These are phyloP conservation scores for Formicarius rufipectus DNA, from an alignment of 2,113 vertebrate species.

Conservation along the genomic window DNA sequence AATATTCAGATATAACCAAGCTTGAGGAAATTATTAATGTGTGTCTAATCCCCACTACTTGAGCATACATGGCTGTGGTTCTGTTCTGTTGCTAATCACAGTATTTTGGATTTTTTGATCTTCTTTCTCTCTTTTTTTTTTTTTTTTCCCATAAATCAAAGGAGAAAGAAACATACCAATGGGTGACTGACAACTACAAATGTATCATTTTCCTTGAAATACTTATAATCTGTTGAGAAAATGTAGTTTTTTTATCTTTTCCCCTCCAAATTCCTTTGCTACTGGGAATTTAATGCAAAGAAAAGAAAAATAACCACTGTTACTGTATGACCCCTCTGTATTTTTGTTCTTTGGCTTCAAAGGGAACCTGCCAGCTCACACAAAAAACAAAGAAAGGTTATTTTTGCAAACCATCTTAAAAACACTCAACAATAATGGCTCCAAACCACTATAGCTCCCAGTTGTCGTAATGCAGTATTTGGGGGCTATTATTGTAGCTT, in stretches of 20 bases:
- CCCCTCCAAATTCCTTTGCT: background rate
- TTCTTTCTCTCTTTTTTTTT: too few species aligned
- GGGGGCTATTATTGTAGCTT: background rate
- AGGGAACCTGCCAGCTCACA: background rate
- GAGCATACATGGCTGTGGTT: background rate
- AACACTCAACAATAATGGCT: background rate
- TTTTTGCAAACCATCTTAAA: conserved; percentile 18
- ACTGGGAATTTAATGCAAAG: background rate
- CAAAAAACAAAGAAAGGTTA: conserved; percentile 12
- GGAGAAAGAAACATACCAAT: background rate
- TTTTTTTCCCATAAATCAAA: conserved; percentile 4
- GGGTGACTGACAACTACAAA: background rate
- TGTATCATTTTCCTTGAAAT: background rate
- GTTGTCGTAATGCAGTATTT: background rate
- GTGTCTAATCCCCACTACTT: background rate
- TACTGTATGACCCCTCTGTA: background rate
- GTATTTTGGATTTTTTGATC: background rate
- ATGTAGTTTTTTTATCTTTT: background rate
- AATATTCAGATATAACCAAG: conserved; percentile 5
- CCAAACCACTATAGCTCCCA: background rate
- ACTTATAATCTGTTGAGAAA: background rate
- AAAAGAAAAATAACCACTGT: background rate
- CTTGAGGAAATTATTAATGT: conserved; percentile 5
- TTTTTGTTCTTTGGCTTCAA: background rate
- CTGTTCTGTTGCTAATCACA: background rate